Conservation (phyloP, 1,140 invertebrate genomes). For the Rhopalosiphum maidis region DNA sequence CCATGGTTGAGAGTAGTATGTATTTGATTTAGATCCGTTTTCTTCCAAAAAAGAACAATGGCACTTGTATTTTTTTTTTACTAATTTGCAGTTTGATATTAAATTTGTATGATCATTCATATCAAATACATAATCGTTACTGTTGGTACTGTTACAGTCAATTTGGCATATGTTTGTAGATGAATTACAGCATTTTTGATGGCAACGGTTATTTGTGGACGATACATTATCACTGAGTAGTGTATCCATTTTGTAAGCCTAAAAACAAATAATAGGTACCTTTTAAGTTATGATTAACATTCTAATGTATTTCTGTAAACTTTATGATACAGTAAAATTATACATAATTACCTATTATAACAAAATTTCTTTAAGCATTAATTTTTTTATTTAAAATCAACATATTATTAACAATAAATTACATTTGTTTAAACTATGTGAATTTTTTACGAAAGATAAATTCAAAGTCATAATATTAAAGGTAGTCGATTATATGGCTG, state of each 20-base stretch:
- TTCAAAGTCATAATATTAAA: not conserved
- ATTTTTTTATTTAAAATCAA: not conserved
- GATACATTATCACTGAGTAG: not conserved
- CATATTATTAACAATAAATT: not conserved
- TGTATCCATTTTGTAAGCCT: not conserved
- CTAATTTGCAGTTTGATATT: not conserved
- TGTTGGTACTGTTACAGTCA: not conserved
- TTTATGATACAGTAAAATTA: not conserved
- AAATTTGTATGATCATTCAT: conserved; percentile 29
- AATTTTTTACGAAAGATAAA: not conserved
- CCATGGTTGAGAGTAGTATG: not conserved
- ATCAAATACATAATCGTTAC: conserved; percentile 8
- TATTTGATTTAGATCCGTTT: not conserved
- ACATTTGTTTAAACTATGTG: not conserved
- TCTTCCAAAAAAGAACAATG: not conserved
- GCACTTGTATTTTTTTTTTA: not conserved
- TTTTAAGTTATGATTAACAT: not conserved
- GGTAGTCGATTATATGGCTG: not conserved
- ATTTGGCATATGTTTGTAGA: not conserved
- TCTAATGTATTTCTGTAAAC: too few relatives aligned
- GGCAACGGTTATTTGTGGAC: not conserved
- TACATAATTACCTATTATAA: not conserved
- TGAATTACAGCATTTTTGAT: not conserved
- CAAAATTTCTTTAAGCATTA: not conserved
- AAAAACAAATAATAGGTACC: not conserved